phyloP scores from a whole-genome alignment of 2,888 invertebrate genomes.

The Podabrus alpinus region DNA sequence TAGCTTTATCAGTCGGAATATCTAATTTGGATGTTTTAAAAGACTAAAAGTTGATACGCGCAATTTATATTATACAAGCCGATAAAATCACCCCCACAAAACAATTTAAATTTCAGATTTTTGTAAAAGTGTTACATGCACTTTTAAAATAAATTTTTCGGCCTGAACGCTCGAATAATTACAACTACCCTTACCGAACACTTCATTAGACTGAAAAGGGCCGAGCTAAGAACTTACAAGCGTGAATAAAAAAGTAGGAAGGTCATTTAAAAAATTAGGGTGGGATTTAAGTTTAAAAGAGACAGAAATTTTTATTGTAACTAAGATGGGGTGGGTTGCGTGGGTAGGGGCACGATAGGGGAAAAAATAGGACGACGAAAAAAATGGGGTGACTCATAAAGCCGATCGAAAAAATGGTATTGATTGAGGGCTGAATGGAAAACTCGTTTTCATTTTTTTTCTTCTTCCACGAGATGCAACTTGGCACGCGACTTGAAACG shows the following conservation, averaged over 20 bases:
- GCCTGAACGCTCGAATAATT: background rate
- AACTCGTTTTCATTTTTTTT: background rate
- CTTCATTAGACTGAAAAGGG: constrained; percentile 9
- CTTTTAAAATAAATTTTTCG: constrained; percentile 7
- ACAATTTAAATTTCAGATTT: constrained; percentile 25
- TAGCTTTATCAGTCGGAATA: constrained; percentile 19
- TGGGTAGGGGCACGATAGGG: constrained; percentile 30
- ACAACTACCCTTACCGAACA: background rate
- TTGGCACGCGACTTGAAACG: background rate
- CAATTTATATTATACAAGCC: constrained; percentile 10
- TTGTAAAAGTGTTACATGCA: constrained; percentile 8
- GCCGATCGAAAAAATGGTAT: background rate
- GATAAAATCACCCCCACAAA: constrained; percentile 18
- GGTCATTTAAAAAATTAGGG: constrained; percentile 45
- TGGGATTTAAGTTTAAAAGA: constrained; percentile 44
- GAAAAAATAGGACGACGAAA: constrained; percentile 30
- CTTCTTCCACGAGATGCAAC: background rate
- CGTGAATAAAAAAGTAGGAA: constrained; percentile 35
- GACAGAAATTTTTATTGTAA: constrained; percentile 38
- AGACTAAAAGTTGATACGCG: constrained; percentile 17
- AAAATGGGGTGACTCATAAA: constrained; percentile 16
- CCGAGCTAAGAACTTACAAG: constrained; percentile 14
- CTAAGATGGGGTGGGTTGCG: constrained; percentile 38
- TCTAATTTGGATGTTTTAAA: constrained; percentile 12
- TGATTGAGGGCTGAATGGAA: background rate